Conservation (phyloP, 2,888 invertebrate genomes). For the Drosophila helvetica region DNA sequence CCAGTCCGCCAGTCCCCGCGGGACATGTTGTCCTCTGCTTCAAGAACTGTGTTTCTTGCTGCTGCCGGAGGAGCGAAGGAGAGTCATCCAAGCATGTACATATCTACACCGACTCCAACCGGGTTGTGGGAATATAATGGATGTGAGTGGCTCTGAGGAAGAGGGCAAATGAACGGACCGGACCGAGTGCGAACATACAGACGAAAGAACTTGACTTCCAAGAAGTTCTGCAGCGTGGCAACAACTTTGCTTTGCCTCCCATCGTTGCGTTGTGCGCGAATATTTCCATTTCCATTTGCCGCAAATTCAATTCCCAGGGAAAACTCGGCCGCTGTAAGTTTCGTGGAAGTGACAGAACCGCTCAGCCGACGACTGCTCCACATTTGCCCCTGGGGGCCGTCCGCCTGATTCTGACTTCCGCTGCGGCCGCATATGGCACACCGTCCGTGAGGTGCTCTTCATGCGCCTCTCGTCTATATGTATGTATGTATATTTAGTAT, state of each 20-base stretch:
- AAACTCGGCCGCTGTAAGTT: constrained; percentile 48
- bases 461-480: neutral
- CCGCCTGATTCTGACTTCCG: constrained; percentile 57
- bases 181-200: constrained; percentile 45
- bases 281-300: constrained; percentile 63
- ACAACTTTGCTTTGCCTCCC: constrained; percentile 14
- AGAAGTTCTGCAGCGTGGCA: constrained; percentile 56
- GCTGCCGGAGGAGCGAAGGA: constrained; percentile 43
- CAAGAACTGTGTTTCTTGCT: constrained; percentile 24
- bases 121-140: constrained; percentile 11
- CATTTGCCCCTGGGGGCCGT: constrained; percentile 42
- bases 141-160: constrained; percentile 15
- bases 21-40: constrained; percentile 55
- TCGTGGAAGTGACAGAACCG: constrained; percentile 52
- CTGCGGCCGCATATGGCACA: constrained; percentile 34
- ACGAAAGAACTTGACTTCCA: constrained; percentile 65
- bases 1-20: constrained; percentile 47
- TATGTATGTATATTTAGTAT: constrained; percentile 7
- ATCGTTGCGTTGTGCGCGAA: constrained; percentile 43
- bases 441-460: constrained; percentile 24
- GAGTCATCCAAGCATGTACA: constrained; percentile 59
- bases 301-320: constrained; percentile 63
- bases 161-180: constrained; percentile 29
- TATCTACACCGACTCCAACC: constrained; percentile 18
- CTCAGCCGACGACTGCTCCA: constrained; percentile 57